Percentiles rank a stretch among this genome's conserved stretches.
phyloP scores from a whole-genome alignment of 2,113 vertebrate genomes.

The Motacilla alba region DNA sequence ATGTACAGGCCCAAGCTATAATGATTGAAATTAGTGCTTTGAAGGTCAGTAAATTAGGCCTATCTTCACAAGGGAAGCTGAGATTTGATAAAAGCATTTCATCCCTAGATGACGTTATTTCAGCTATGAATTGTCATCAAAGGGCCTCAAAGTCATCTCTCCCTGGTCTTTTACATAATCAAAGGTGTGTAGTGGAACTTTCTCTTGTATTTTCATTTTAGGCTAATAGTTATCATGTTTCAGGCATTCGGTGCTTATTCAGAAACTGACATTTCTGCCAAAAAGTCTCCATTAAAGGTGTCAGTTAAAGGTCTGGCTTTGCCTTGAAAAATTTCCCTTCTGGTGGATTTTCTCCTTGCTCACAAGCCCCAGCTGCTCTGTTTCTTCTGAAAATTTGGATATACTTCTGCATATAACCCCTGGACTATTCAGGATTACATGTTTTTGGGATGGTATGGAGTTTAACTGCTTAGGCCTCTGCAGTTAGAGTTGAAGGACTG shows the following conservation, averaged over 20 bases:
- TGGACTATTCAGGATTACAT: neutral
- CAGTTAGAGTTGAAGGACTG: neutral
- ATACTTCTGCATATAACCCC: neutral
- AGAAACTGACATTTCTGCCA: neutral
- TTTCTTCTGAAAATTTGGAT: neutral
- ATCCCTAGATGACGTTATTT: neutral
- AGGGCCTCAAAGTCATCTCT: neutral
- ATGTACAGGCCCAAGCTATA: neutral
- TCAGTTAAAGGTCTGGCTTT: neutral
- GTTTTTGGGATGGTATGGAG: neutral
- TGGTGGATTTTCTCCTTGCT: neutral
- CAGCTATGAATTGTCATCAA: neutral
- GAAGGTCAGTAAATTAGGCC: constrained; percentile 2
- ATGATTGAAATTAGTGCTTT: neutral
- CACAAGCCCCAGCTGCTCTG: neutral
- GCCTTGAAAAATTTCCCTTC: neutral
- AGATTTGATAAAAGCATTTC: neutral
- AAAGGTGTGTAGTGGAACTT: neutral
- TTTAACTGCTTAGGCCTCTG: neutral
- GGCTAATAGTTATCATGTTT: neutral
- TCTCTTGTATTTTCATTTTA: neutral
- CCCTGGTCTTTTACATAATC: neutral
- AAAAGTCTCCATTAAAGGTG: neutral
- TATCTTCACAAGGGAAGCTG: neutral
- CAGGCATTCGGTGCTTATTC: neutral